Evolutionary conservation across 2,797 vertebrate species (phyloP).

Genomic region (Hephaestus fuliginosus): DNA sequence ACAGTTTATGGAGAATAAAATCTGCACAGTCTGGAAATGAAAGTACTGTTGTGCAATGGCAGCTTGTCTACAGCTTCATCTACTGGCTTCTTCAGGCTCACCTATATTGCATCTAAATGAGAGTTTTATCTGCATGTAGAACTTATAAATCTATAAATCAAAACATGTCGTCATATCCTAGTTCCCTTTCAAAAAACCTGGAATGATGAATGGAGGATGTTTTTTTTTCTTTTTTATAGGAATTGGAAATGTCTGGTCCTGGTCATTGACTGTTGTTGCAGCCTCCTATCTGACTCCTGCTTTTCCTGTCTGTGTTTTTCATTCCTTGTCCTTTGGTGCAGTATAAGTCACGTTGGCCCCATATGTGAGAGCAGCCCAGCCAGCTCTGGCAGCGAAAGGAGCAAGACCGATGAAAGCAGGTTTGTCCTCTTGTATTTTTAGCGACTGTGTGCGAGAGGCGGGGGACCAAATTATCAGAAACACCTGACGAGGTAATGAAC

Average conservation of each 20-base stretch:
- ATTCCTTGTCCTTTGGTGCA: slow-evolving; percentile 66
- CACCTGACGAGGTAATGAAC: background rate
- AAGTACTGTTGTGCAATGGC: too few relatives aligned
- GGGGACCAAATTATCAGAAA: background rate
- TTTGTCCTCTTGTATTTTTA: slow-evolving; percentile 70
- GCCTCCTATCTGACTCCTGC: background rate
- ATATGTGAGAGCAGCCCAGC: slow-evolving; percentile 94
- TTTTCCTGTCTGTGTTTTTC: slow-evolving; percentile 12
- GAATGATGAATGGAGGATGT: background rate
- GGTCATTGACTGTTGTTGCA: background rate
- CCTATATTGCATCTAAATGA: background rate
- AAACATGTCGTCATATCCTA: background rate
- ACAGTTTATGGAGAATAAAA: background rate
- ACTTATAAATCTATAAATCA: background rate
- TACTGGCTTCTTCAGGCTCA: too few relatives aligned
- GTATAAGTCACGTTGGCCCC: slow-evolving; percentile 95
- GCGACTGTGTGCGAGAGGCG: background rate
- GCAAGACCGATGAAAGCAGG: slow-evolving; percentile 90
- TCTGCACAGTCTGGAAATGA: background rate
- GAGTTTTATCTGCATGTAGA: background rate
- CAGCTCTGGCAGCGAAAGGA: slow-evolving; percentile 88
- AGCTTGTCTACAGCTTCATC: background rate
- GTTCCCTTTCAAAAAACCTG: background rate
- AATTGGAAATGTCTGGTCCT: background rate
- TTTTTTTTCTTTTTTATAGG: background rate